Conservation (phyloP, 2,113 vertebrate species). For the Clarias batrachus region DNA sequence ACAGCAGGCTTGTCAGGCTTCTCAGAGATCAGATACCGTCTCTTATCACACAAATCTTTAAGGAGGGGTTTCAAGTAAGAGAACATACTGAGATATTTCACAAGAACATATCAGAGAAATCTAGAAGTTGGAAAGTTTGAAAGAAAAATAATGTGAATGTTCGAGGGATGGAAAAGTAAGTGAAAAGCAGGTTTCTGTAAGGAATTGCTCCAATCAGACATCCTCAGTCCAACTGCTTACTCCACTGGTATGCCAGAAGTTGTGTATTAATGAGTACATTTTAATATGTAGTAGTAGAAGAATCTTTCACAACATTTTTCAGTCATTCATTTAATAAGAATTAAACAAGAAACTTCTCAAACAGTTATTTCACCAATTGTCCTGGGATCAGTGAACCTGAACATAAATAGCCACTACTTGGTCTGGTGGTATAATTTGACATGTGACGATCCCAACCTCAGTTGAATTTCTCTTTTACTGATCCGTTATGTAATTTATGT, state of each 20-base stretch:
- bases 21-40: constrained; percentile 24
- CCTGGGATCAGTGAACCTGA: background rate
- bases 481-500: background rate
- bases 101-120: constrained; percentile 5
- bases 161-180: background rate
- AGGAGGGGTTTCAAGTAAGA: constrained; percentile 9
- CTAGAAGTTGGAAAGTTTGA: constrained; percentile 14
- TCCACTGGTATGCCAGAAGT: background rate
- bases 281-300: background rate
- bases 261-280: constrained; percentile 1
- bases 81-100: background rate
- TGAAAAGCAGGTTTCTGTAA: background rate
- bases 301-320: background rate
- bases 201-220: background rate
- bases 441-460: background rate
- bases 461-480: background rate
- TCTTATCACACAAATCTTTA: constrained; percentile 18
- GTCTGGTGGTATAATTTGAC: background rate
- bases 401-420: background rate
- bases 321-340: background rate
- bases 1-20: constrained; percentile 9
- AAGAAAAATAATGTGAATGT: background rate
- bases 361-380: background rate
- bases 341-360: background rate
- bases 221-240: background rate